These are phyloP conservation scores for Calliphora vomitoria DNA, from an alignment of 2,888 invertebrate genomes.

Conservation along the genomic window DNA sequence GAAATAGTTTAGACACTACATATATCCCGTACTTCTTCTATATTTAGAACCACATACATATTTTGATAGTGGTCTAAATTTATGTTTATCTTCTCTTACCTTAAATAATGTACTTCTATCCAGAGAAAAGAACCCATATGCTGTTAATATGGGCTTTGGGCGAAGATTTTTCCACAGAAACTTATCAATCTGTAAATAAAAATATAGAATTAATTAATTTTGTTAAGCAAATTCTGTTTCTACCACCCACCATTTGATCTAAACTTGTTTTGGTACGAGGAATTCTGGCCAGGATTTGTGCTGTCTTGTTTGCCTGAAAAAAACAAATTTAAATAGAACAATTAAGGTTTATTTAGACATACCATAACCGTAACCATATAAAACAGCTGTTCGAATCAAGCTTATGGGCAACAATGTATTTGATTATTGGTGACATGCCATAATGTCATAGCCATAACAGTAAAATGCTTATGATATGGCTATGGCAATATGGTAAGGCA, in stretches of 20 bases:
- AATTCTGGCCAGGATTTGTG: constrained; percentile 78
- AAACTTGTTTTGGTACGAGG: constrained; percentile 77
- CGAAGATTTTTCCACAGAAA: constrained; percentile 81
- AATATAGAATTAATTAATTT: neutral
- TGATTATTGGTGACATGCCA: too few species aligned
- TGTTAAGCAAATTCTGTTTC: neutral
- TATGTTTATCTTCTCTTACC: constrained; percentile 69
- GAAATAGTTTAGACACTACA: too few species aligned
- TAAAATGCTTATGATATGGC: too few species aligned
- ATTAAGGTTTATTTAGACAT: too few species aligned
- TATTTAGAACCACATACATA: too few species aligned
- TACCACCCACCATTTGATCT: constrained; percentile 78
- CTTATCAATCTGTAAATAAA: constrained; percentile 78
- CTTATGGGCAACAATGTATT: too few species aligned
- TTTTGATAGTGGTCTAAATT: too few species aligned
- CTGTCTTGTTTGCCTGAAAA: constrained; percentile 80
- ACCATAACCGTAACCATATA: too few species aligned
- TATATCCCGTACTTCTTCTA: too few species aligned
- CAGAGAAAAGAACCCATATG: constrained; percentile 81
- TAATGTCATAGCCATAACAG: too few species aligned
- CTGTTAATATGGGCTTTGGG: constrained; percentile 81
- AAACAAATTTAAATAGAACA: constrained; percentile 20
- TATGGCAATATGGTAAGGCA: too few species aligned
- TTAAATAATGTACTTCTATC: constrained; percentile 81
- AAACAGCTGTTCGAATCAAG: too few species aligned